phyloP scores from a whole-genome alignment of 2,888 invertebrate species.

The Hoplodrina ambigua region DNA sequence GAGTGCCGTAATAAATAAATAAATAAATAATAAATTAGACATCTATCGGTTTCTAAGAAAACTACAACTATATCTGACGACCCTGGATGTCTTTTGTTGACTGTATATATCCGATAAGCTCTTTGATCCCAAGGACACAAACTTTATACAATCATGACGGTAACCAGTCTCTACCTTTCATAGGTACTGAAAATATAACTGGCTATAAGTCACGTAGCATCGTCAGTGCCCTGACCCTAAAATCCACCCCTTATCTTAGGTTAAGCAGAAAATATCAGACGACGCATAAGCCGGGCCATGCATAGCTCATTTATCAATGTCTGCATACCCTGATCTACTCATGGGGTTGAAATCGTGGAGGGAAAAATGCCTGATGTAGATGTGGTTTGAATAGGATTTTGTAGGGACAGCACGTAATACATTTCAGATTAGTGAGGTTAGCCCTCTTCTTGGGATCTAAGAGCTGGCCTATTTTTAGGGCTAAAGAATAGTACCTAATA shows the following conservation, averaged over 20 bases:
- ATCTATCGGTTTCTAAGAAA: too few relatives aligned
- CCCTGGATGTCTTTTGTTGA: too few relatives aligned
- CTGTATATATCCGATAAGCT: too few relatives aligned
- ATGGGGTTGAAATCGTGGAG: conserved; percentile 23
- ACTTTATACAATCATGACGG: conserved; percentile 18
- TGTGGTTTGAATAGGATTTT: background rate
- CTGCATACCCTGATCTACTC: conserved; percentile 36
- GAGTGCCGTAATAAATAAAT: too few relatives aligned
- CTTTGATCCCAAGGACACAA: too few relatives aligned
- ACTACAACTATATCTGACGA: too few relatives aligned
- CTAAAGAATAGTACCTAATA: background rate
- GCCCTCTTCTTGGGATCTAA: background rate
- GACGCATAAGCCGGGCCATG: conserved; percentile 45
- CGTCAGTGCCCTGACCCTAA: conserved; percentile 25
- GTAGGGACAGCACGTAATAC: background rate
- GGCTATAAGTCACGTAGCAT: conserved; percentile 39
- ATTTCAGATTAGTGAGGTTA: background rate
- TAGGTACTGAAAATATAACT: conserved; percentile 41
- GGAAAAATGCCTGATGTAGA: background rate
- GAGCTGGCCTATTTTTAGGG: background rate
- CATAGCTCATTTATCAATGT: conserved; percentile 61
- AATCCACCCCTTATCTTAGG: conserved; percentile 49
- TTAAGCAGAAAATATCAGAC: conserved; percentile 50
- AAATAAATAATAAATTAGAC: too few relatives aligned
- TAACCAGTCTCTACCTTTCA: conserved; percentile 22